Conservation (phyloP, 2,797 vertebrate species). For the Protosalanx chinensis region DNA sequence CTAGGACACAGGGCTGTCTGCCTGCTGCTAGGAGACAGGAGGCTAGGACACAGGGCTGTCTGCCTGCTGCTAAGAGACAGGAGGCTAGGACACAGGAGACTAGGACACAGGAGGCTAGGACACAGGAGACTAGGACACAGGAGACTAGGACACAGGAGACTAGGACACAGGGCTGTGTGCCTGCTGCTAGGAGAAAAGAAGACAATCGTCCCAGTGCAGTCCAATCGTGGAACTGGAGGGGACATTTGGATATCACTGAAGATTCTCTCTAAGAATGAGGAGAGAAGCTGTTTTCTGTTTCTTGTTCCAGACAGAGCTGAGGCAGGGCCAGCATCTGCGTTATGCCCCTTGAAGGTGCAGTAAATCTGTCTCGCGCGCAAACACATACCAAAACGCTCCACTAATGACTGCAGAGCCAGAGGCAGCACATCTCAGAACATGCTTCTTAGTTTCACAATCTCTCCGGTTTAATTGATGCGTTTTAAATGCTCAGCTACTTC, state of each 20-base stretch:
- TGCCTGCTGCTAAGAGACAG: no score
- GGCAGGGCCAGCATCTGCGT: neutral
- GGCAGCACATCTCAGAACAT: neutral
- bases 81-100: no score
- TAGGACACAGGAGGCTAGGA: no score
- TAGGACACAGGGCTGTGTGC: no score
- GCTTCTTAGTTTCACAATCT: neutral
- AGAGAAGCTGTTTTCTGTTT: neutral
- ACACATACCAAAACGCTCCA: neutral
- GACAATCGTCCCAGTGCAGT: no score
- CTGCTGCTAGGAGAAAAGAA: no score
- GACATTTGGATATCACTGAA: neutral
- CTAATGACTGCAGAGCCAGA: slow-evolving; percentile 1
- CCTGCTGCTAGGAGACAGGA: no score
- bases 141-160: no score
- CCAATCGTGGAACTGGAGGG: no score
- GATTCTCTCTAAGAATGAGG: neutral
- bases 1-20: no score
- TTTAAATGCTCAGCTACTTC: neutral
- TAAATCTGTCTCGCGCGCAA: neutral
- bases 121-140: no score
- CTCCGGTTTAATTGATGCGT: neutral
- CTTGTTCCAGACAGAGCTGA: neutral
- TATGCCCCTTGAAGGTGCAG: neutral
- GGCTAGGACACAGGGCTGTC: no score